Evolutionary conservation across 2,888 invertebrate species (phyloP).

Genomic region (Xestia ashworthii): DNA sequence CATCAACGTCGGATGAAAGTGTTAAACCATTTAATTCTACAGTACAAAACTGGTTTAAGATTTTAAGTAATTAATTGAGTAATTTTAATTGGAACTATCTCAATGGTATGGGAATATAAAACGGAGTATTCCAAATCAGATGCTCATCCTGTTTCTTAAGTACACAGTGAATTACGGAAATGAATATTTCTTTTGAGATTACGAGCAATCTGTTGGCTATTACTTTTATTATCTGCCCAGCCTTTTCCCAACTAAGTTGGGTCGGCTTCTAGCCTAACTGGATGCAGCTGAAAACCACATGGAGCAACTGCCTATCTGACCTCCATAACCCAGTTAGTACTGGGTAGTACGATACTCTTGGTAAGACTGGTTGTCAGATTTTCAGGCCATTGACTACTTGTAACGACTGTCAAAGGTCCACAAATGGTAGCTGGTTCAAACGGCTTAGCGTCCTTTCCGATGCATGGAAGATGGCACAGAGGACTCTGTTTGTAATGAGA

Average conservation of each 20-base stretch:
- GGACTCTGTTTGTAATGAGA: no score
- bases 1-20: conserved; percentile 46
- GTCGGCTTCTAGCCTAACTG: not conserved
- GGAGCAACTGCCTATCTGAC: not conserved
- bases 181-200: conserved; percentile 15
- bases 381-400: no score
- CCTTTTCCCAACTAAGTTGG: not conserved
- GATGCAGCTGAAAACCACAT: not conserved
- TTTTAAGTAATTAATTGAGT: conserved; percentile 60
- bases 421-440: no score
- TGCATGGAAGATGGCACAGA: no score
- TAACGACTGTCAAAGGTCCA: no score
- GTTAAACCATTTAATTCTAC: conserved; percentile 53
- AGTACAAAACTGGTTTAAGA: conserved; percentile 39
- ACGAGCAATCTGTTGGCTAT: not conserved
- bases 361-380: no score
- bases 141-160: conserved; percentile 15
- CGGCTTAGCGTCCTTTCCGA: no score
- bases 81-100: conserved; percentile 60
- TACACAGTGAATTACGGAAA: conserved; percentile 39
- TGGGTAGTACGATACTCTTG: not conserved
- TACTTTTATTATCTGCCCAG: not conserved
- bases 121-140: conserved; percentile 6
- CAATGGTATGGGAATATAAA: conserved; percentile 35
- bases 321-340: not conserved